These are phyloP conservation scores for Okamejei kenojei DNA, from an alignment of 2,797 vertebrate species.

Conservation along the genomic window DNA sequence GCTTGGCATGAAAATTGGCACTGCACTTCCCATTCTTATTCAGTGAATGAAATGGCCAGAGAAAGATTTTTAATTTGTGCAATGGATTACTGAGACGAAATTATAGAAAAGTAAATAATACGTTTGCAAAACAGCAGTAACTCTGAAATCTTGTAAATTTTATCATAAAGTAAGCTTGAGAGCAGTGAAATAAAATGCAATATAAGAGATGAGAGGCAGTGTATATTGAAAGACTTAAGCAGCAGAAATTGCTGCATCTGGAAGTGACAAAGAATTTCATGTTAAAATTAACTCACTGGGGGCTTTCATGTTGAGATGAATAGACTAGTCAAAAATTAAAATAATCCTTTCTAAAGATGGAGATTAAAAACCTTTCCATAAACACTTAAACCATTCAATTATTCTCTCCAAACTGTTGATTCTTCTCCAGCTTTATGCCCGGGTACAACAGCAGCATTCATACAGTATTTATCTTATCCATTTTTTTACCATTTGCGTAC, in stretches of 20 bases:
- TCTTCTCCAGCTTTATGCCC: not conserved
- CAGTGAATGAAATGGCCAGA: not conserved
- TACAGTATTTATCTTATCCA: not conserved
- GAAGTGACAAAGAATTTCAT: not conserved
- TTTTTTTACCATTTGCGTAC: not conserved
- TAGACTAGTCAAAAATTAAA: not conserved
- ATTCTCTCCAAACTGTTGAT: not conserved
- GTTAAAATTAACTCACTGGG: not conserved
- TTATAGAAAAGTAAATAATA: not conserved
- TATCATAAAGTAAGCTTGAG: not conserved
- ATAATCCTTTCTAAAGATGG: not conserved
- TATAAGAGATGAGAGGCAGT: not conserved
- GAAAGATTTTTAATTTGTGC: not conserved
- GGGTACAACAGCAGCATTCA: not conserved
- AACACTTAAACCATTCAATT: not conserved
- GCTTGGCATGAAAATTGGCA: not conserved
- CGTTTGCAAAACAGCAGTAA: not conserved
- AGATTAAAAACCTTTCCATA: constrained; percentile 4
- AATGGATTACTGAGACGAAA: not conserved
- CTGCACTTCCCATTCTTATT: not conserved
- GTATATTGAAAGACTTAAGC: not conserved
- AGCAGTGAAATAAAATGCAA: not conserved
- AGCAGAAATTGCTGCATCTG: not conserved
- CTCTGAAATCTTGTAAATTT: not conserved
- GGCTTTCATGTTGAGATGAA: not conserved